Percentiles rank a stretch among this genome's conserved stretches.
These are phyloP conservation scores for Oscheius onirici DNA, from an alignment of 2,888 invertebrate genomes.

Conservation along the genomic window DNA sequence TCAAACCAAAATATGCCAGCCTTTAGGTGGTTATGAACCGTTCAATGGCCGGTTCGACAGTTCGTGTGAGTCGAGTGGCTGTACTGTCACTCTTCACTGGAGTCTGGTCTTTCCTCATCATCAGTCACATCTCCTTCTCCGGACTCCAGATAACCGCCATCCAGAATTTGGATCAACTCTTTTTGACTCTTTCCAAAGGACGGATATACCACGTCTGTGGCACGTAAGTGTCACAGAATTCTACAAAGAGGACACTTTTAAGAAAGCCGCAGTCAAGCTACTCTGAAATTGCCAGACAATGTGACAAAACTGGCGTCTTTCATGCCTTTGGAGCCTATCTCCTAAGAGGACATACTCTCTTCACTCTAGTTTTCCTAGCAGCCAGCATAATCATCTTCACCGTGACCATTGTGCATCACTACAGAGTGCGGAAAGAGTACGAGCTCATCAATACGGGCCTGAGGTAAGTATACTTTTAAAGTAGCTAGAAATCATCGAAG, in stretches of 20 bases:
- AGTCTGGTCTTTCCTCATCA: slow-evolving; percentile 68
- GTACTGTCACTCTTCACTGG: slow-evolving; percentile 64
- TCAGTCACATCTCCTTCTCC: slow-evolving; percentile 67
- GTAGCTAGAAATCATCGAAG: too few species aligned
- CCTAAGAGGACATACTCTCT: slow-evolving; percentile 65
- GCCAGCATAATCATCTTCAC: slow-evolving; percentile 66
- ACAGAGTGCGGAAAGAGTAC: slow-evolving; percentile 62
- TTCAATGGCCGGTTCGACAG: slow-evolving; percentile 69
- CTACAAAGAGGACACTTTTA: not conserved
- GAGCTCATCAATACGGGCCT: slow-evolving; percentile 57
- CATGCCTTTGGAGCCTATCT: slow-evolving; percentile 64
- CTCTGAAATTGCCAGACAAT: slow-evolving; percentile 61
- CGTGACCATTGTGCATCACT: slow-evolving; percentile 66
- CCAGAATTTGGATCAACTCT: slow-evolving; percentile 52
- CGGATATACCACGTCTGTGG: slow-evolving; percentile 41
- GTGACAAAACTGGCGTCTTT: slow-evolving; percentile 65
- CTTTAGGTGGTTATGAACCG: slow-evolving; percentile 64
- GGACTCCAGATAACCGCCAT: slow-evolving; percentile 62
- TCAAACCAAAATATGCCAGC: not conserved
- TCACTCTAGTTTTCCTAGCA: slow-evolving; percentile 65
- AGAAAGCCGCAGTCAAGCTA: slow-evolving; percentile 61
- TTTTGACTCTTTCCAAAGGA: slow-evolving; percentile 45
- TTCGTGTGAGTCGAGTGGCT: slow-evolving; percentile 60
- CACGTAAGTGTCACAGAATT: slow-evolving; percentile 28
- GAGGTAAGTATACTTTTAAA: slow-evolving; percentile 32